Evolutionary conservation across 2,113 vertebrate genomes (phyloP), one percentile per base, ranked within the genome.

Genomic region (Indri indri): DNA sequence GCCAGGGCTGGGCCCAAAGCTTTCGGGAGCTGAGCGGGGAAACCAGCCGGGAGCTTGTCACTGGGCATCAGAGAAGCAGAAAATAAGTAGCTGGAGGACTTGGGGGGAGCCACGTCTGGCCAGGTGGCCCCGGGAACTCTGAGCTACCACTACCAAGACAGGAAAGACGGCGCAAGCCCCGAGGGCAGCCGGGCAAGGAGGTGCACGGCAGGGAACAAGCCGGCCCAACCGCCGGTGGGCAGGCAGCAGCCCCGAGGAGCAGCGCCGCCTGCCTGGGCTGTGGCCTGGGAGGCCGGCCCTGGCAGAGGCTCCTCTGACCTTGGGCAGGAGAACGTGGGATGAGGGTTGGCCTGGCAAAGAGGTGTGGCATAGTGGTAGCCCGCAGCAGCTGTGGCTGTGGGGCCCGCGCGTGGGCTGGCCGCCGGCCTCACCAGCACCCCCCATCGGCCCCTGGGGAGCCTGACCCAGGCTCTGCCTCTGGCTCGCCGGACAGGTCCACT

Each of bases 121-220:
- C 47, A 20, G 27, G 70, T 12, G 10, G n/a, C 40, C 52, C 8
- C 65, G 65, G 34, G 42, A 30, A 59, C 50, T 1, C 47, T 37
- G 1, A 66, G 63, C 68, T 23, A 9, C 1, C 7, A 12, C 8
- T 23, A 50, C 71, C 1, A 0, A 8, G 34, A 12, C 1, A 27
- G 77, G 16, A 37, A 61, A 25, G 76, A 50, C 7, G 20, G 30
- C 6, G 0, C 79, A 52, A 40, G 40, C 5, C 52, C 45, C 0
- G 8, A 66, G 88, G 94, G 85, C 65, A 94, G 97, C 97, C 95
- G 98, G 97, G 98, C 97, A 97, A 94, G 95, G 96, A 93, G 98
- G 97, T 91, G 95, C 25, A 94, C 50, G 92, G 95, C 76, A 90
- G 94, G 96, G 17, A 68, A 11, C 20, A 12, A 11, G 40, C 37